Conservation (phyloP, 2,888 invertebrate species). For the Ptilodon capucinus region DNA sequence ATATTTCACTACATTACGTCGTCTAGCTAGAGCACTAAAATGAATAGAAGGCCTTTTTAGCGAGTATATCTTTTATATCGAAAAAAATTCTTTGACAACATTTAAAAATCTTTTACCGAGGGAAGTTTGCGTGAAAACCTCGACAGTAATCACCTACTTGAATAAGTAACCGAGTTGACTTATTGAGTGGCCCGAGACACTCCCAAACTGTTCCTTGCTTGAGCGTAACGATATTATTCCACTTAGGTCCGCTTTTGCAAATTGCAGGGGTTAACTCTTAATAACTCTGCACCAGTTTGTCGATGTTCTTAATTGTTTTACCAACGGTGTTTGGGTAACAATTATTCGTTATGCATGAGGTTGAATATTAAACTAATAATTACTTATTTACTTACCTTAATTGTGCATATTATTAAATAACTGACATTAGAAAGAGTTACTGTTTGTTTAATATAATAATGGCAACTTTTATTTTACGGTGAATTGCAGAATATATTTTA, state of each 20-base stretch:
- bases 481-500: background rate
- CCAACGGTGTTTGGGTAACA: constrained; percentile 13
- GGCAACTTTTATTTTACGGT: no score
- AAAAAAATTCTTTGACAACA: no score
- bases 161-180: constrained; percentile 18
- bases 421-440: background rate
- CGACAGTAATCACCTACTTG: constrained; percentile 17
- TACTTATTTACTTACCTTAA: no score
- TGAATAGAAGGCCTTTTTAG: no score
- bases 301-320: constrained; percentile 18
- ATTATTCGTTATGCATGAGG: background rate
- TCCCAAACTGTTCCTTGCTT: constrained; percentile 10
- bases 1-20: no score
- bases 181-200: constrained; percentile 13
- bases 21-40: no score
- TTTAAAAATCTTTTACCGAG: no score
- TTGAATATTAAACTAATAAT: background rate
- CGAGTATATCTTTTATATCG: no score
- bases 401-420: no score
- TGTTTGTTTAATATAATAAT: background rate
- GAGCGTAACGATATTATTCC: constrained; percentile 13
- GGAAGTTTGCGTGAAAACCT: constrained; percentile 8
- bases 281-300: constrained; percentile 17
- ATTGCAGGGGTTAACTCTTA: constrained; percentile 14
- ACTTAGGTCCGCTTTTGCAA: constrained; percentile 10